Evolutionary conservation across 2,797 vertebrate genomes (phyloP).

Genomic region (Miopithecus talapoin): DNA sequence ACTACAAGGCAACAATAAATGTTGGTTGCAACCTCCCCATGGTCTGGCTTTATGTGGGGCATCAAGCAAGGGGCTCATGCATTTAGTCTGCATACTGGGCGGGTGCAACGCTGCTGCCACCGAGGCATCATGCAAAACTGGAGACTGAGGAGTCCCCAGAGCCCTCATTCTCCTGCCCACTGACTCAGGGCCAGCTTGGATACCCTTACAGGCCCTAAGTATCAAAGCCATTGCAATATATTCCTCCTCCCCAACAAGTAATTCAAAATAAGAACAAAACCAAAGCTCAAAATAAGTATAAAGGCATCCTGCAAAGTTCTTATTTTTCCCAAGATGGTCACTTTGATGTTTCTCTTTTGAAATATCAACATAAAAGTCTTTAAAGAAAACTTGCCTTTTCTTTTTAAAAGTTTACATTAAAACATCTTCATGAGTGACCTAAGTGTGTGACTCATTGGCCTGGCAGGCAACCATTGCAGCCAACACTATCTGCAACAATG

Average conservation of each 20-base stretch:
- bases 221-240: background rate
- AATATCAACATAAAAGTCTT: background rate
- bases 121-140: conserved; percentile 92
- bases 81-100: conserved; percentile 90
- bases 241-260: background rate
- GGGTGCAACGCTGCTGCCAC: conserved; percentile 89
- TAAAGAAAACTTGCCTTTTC: background rate
- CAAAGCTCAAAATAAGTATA: background rate
- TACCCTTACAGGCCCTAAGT: background rate
- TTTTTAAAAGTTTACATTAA: background rate
- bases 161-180: conserved; percentile 72
- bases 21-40: conserved; percentile 94
- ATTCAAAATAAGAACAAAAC: conserved; percentile 31
- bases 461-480: background rate
- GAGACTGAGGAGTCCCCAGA: conserved; percentile 85
- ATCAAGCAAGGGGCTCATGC: conserved; percentile 96
- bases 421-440: background rate
- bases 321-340: background rate
- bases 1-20: conserved; percentile 90
- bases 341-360: conserved; percentile 9
- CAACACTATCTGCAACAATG: background rate
- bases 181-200: background rate
- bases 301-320: background rate
- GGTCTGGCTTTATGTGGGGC: conserved; percentile 97
- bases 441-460: too few species aligned